Evolutionary conservation across 2,797 vertebrate species (phyloP).

Genomic region (Meda fulgida): DNA sequence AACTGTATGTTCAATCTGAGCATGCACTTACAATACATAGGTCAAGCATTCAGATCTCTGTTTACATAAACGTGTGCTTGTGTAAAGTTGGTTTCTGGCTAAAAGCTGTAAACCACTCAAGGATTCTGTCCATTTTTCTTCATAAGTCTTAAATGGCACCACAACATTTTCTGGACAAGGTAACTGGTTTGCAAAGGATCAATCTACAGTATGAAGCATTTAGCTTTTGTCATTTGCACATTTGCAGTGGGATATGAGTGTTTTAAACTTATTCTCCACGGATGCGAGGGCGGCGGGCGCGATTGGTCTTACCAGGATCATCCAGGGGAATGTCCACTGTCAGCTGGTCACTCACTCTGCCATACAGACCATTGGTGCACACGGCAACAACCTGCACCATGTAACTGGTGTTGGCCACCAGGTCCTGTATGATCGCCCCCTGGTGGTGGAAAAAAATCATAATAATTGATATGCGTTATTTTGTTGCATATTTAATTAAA

Average conservation of each 20-base stretch:
- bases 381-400: slow-evolving; percentile 92
- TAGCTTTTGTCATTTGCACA: slow-evolving; percentile 8
- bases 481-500: not conserved
- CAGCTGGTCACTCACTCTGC: slow-evolving; percentile 87
- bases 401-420: slow-evolving; percentile 90
- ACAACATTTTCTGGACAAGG: slow-evolving; percentile 8
- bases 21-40: not conserved
- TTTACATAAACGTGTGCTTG: not conserved
- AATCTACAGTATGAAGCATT: slow-evolving; percentile 38
- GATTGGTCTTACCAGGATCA: slow-evolving; percentile 86
- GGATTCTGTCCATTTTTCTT: not conserved
- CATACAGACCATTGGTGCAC: slow-evolving; percentile 90
- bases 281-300: slow-evolving; percentile 44
- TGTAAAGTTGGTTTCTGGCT: not conserved
- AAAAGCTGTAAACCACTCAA: not conserved
- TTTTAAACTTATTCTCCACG: slow-evolving; percentile 50
- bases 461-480: not conserved
- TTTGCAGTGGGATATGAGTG: not conserved
- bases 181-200: slow-evolving; percentile 75
- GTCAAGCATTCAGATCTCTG: slow-evolving; percentile 1
- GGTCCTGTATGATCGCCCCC: slow-evolving; percentile 93
- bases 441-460: slow-evolving; percentile 66
- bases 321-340: slow-evolving; percentile 86
- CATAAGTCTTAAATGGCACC: not conserved
- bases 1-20: not conserved